Conservation (phyloP, 2,113 vertebrate genomes). For the Apodemus sylvaticus region DNA sequence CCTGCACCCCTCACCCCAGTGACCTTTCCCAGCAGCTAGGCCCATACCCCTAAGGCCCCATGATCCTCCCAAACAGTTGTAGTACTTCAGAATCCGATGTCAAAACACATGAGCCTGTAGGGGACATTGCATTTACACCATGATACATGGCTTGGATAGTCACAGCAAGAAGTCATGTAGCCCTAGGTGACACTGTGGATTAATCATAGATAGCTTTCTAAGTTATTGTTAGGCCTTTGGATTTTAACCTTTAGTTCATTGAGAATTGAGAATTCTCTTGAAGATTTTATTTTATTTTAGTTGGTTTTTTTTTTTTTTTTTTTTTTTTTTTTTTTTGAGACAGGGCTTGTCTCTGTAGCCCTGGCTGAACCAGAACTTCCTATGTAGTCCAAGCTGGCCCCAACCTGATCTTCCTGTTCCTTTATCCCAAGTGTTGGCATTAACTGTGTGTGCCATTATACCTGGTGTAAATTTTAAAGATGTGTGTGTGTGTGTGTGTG, state of each 20-base stretch:
- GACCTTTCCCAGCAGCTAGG: neutral
- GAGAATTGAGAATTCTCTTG: neutral
- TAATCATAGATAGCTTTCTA: neutral
- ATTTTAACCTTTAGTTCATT: neutral
- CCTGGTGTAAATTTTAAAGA: neutral
- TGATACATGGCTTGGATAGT: neutral
- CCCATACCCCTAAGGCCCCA: neutral
- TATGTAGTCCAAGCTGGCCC: neutral
- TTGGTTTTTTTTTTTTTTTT: no score
- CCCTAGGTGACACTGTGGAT: neutral
- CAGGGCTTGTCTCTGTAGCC: neutral
- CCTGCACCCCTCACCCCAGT: no score
- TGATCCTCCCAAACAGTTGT: neutral
- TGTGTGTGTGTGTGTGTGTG: neutral
- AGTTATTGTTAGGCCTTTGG: neutral
- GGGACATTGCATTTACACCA: neutral
- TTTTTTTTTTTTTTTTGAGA: neutral
- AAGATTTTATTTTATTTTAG: neutral
- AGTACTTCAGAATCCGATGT: neutral
- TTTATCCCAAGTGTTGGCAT: neutral
- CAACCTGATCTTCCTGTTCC: neutral
- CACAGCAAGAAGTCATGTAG: neutral
- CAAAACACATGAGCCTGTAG: neutral
- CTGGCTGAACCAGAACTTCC: neutral
- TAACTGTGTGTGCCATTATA: neutral